Conservation (phyloP, 1,140 invertebrate genomes). For the Nixonia krombeini region DNA sequence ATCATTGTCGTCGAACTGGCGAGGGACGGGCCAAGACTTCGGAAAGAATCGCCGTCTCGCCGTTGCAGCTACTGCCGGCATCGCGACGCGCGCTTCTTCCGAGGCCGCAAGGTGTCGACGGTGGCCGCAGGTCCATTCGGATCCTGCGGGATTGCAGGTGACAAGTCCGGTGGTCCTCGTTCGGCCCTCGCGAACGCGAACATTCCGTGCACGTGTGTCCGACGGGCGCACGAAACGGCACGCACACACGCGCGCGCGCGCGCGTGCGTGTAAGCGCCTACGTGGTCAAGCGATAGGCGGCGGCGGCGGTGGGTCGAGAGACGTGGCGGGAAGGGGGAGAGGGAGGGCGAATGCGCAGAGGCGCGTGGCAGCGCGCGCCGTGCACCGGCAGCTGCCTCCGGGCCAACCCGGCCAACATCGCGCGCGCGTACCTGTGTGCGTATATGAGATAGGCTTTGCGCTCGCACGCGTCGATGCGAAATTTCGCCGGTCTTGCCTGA, state of each 20-base stretch:
- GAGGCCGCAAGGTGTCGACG: slow-evolving; percentile 57
- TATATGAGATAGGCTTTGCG: slow-evolving; percentile 5
- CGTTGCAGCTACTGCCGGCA: too few species aligned
- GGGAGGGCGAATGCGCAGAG: slow-evolving; percentile 35
- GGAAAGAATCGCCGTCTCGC: slow-evolving; percentile 16
- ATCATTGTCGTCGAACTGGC: slow-evolving; percentile 16
- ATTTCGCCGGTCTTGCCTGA: too few species aligned
- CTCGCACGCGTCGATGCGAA: slow-evolving; percentile 36
- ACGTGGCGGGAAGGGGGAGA: neutral
- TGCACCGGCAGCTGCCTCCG: slow-evolving; percentile 63
- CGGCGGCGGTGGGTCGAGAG: too few species aligned
- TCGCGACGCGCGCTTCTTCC: slow-evolving; percentile 8
- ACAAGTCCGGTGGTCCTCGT: slow-evolving; percentile 65
- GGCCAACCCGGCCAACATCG: neutral
- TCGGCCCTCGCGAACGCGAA: slow-evolving; percentile 28
- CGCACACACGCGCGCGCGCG: slow-evolving; percentile 7
- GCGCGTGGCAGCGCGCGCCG: slow-evolving; percentile 61
- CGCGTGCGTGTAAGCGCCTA: slow-evolving; percentile 33
- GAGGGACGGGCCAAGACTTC: slow-evolving; percentile 16
- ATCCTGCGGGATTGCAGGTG: slow-evolving; percentile 56
- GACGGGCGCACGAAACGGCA: slow-evolving; percentile 4
- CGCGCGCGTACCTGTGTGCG: slow-evolving; percentile 13
- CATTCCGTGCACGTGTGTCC: slow-evolving; percentile 23
- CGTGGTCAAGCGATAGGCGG: too few species aligned
- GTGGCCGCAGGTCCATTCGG: slow-evolving; percentile 50